phyloP scores from a whole-genome alignment of 2,113 vertebrate genomes.

The Thermophis baileyi region DNA sequence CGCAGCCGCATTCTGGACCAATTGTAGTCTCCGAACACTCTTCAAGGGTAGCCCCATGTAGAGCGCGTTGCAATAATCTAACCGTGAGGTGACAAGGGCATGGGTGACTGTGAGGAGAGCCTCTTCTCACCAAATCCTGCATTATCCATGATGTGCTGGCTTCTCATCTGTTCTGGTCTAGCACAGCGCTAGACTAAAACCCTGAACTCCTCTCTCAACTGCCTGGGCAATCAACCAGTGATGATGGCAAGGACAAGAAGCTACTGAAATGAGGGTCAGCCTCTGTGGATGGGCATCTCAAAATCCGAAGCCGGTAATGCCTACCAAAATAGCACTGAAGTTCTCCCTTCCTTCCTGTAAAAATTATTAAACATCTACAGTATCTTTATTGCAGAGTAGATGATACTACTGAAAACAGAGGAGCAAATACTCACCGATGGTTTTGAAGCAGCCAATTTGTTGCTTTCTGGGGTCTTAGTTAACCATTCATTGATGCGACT shows the following conservation, averaged over 20 bases:
- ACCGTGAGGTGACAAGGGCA: too few species aligned
- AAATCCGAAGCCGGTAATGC: not conserved
- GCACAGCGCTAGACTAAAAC: not conserved
- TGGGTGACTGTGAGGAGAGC: too few species aligned
- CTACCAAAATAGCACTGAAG: not conserved
- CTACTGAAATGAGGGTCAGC: too few species aligned
- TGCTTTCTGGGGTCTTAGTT: slow-evolving; percentile 92
- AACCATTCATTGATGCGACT: slow-evolving; percentile 98
- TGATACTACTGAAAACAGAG: accelerated
- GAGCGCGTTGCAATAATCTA: too few species aligned
- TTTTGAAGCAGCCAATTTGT: slow-evolving; percentile 83
- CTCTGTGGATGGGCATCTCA: not conserved
- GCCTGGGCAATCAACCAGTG: not conserved
- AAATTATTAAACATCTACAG: not conserved
- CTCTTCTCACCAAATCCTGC: not conserved
- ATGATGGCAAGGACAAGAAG: not conserved
- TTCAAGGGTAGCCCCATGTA: too few species aligned
- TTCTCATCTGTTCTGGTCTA: not conserved
- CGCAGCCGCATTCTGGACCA: too few species aligned
- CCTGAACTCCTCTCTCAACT: not conserved
- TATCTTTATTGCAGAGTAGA: not conserved
- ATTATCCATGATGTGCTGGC: not conserved
- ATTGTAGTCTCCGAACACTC: too few species aligned
- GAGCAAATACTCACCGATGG: slow-evolving; percentile 79
- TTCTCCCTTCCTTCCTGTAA: not conserved